Percentiles rank a stretch among this genome's conserved stretches.
Evolutionary conservation across 2,797 vertebrate species (phyloP).

Genomic region (Anguilla obscura): DNA sequence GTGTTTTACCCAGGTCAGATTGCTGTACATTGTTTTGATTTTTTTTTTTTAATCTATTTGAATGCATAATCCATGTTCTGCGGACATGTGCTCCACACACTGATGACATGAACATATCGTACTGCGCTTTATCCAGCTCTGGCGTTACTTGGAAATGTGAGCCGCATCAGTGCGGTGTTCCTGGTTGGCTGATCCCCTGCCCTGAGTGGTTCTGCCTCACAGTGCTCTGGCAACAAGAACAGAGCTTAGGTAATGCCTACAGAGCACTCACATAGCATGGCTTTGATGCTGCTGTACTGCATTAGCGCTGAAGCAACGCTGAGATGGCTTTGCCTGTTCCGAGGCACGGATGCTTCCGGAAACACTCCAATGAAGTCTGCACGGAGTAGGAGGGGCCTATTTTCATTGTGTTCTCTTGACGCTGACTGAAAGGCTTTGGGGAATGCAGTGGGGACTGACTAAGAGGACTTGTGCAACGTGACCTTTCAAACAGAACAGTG

Average conservation of each 20-base stretch:
- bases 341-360: not conserved
- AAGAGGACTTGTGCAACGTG: not conserved
- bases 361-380: not conserved
- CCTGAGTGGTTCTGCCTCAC: not conserved
- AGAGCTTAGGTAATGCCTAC: not conserved
- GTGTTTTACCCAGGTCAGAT: not conserved
- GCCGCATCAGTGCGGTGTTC: not conserved
- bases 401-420: not conserved
- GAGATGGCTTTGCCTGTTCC: not conserved
- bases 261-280: not conserved
- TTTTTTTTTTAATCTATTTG: slow-evolving; percentile 10
- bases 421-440: not conserved
- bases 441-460: not conserved
- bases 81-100: not conserved
- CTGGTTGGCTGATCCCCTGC: not conserved
- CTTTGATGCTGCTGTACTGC: not conserved
- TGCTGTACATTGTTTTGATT: not conserved
- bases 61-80: slow-evolving; percentile 16
- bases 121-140: not conserved
- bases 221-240: not conserved
- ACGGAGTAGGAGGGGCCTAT: not conserved
- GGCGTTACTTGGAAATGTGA: not conserved
- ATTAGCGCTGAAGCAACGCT: not conserved
- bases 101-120: not conserved
- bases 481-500: not conserved